Base-by-base conservation (phyloP, 2,113 vertebrate species). In the Bos taurus region DNA sequence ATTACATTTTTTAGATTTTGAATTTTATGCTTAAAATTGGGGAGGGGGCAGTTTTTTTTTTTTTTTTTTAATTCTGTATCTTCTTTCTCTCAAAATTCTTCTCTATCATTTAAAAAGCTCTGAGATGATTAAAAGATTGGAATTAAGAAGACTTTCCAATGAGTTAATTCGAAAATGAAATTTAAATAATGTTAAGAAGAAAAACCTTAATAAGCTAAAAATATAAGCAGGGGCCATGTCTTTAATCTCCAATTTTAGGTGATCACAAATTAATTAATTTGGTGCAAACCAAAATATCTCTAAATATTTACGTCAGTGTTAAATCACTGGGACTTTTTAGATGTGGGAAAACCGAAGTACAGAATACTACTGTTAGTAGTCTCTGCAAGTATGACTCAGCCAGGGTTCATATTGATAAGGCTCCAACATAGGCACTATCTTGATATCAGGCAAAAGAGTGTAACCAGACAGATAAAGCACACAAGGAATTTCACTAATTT, bases 191-290 rank as follows among this genome's bases (percentile, higher is more conserved):
- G 4, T 71, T 62, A 67, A 88, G 36, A 67, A 83, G 23, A 13
- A 88, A 95, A 95, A 86, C 17, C 71, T 78, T 95, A 52, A 91
- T 91, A 59, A 67, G 33, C 67, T 95, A 62, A 93, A 97, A 91
- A 57, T 60, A 91, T 74, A 56, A 88, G 52, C 28, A 94, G 59
- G 30, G 3, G 2, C 28, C 28, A 60, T 71, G 50, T 62, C 28
- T 88, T 78, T 52, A 81, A 80, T 91, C n/a, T 93, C 43, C 60
- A 77, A 80, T 90, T 30, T 85, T 67, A 33, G 64, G 21, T 43
- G 71, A 74, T 25, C 50, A 83, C 23, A 71, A 62, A 30, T 67
- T 71, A 94, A 62, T 40, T 87, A 46, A 74, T 81, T 92, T 56
- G 46, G 33, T 62, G 2, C 48, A 84, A 88, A 57, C 15, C 33